Percentiles rank a stretch among this genome's conserved stretches.
Evolutionary conservation across 2,888 invertebrate genomes (phyloP).

Genomic region (Tiliacea aurago): DNA sequence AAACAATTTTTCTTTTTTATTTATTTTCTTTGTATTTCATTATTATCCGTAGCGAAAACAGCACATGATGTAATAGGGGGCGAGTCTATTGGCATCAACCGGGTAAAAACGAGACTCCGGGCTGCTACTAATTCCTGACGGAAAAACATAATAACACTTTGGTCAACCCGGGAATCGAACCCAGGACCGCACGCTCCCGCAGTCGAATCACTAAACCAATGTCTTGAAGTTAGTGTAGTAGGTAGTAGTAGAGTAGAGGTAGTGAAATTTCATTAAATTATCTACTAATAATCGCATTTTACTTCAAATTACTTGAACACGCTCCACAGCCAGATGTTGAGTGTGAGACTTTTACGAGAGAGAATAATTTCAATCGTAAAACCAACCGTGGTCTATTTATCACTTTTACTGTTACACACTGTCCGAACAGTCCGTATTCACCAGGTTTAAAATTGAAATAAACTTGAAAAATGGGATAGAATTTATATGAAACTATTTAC

Average conservation of each 20-base stretch:
- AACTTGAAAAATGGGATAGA: not conserved
- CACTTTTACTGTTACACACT: too few species aligned
- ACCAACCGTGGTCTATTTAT: not conserved
- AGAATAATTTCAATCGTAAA: conserved; percentile 12
- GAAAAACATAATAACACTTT: not conserved
- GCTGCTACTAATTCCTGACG: not conserved
- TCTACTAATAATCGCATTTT: not conserved
- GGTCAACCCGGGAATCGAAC: not conserved
- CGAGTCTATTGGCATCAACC: too few species aligned
- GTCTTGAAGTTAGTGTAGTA: too few species aligned
- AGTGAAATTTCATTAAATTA: not conserved
- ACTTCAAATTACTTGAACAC: not conserved
- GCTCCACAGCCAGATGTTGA: not conserved
- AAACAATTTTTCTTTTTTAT: not conserved
- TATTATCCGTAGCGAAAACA: not conserved
- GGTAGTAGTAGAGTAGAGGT: too few species aligned
- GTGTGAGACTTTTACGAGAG: conserved; percentile 8
- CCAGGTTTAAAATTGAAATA: not conserved
- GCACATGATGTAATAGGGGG: not conserved
- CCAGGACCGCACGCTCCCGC: too few species aligned
- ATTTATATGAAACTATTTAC: not conserved
- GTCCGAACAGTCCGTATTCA: not conserved
- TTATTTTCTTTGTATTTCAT: not conserved
- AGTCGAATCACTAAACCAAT: not conserved
- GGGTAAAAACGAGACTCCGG: not conserved